These are phyloP conservation scores for Isaurus tuberculatus DNA, from an alignment of 92 coral and sea anemone genomes.

Conservation along the genomic window DNA sequence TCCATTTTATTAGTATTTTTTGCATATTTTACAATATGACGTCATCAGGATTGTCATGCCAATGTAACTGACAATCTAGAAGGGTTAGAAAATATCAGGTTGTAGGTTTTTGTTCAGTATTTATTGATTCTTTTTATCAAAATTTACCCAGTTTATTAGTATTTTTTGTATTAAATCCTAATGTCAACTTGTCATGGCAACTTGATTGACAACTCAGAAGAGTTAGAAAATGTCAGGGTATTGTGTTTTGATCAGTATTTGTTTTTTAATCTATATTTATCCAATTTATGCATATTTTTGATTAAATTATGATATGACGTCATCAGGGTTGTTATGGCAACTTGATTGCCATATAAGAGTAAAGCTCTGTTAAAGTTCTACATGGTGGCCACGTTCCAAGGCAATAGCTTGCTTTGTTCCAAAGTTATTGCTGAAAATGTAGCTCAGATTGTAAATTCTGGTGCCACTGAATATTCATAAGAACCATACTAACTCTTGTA, in stretches of 20 bases:
- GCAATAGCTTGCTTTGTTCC: constrained; percentile 44
- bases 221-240: background rate
- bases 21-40: background rate
- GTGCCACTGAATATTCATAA: constrained; percentile 46
- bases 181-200: constrained; percentile 45
- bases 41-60: constrained; percentile 8
- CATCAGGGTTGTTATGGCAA: constrained; percentile 47
- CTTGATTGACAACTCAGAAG: constrained; percentile 30
- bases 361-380: constrained; percentile 15
- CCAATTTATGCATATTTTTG: constrained; percentile 7
- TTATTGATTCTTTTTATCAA: background rate
- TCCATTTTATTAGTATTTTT: constrained; percentile 4
- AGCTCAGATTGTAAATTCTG: constrained; percentile 43
- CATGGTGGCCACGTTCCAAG: constrained; percentile 49
- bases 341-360: constrained; percentile 41
- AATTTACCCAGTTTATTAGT: constrained; percentile 2
- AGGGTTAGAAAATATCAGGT: background rate
- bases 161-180: background rate
- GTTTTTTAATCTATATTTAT: background rate
- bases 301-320: constrained; percentile 25
- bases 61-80: constrained; percentile 3
- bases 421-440: constrained; percentile 27
- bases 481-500: constrained; percentile 35
- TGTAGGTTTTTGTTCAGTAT: background rate
- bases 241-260: constrained; percentile 5